Base-by-base conservation (phyloP, 2,113 vertebrate species). In the Sinocyclocheilus grahami region DNA sequence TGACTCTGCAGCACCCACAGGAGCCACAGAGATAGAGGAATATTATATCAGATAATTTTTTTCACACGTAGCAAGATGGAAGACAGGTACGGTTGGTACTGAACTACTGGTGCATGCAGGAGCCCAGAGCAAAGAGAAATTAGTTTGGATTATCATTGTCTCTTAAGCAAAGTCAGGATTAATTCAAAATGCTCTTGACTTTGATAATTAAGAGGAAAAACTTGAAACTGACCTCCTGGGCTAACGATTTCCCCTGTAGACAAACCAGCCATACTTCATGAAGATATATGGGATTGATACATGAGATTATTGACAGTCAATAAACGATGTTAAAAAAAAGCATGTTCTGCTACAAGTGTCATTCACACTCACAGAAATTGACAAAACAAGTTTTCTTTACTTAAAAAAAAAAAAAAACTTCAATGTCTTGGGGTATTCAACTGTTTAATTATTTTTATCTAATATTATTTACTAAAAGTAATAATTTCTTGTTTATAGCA, bases 211-310 rank as follows among this genome's bases (percentile, higher is more conserved):
- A 42, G 55, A 62, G 18, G 22, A 81, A 63, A 55, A 55, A 55
- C 53, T 24, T 16, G 0, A 46, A 10, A 53, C 74, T 72, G 33
- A 82, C 78, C 24, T 58, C 42, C 10, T 18, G 9, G 7, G 16
- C 69, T 82, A 81, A 85, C 76, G 55, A 85, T 48, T 79, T 33
- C 12, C 67, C 71, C 67, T 84, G 24, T 55, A 76, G 30, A 20
- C 77, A 55, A 30, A 8, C 13, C 24, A 55, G 33, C 7, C 12
- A 1, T 65, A 53, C 16, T 63, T 84, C 63, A 74, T 55, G 51
- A 62, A 37, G 51, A 79, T 72, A 22, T 3, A 75, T 42, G 72
- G 42, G 18, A 27, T 27, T 27, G 27, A 27, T 27, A 27, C n/a
- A 16, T 78, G 30, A 37, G 82, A 78, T 82, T 30, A 24, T 58